These are phyloP conservation scores for Mormyrus lacerda DNA, from an alignment of 2,113 vertebrate species.

Conservation along the genomic window DNA sequence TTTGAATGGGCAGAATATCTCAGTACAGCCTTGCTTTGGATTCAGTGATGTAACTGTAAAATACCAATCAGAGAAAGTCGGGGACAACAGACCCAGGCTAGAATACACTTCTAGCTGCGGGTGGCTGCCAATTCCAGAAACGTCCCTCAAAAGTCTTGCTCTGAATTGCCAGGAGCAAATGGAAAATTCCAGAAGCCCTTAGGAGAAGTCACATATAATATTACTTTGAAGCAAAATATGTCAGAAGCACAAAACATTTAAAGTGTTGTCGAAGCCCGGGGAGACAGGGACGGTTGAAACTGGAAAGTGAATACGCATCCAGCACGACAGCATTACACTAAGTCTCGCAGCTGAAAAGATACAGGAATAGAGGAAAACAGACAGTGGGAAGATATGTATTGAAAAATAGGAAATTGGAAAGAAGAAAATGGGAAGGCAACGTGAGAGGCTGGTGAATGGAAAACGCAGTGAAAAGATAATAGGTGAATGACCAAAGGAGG, in stretches of 20 bases:
- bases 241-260: neutral
- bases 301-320: neutral
- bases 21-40: constrained; percentile 7
- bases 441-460: neutral
- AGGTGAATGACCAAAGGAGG: neutral
- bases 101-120: neutral
- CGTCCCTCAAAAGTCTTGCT: neutral
- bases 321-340: neutral
- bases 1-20: neutral
- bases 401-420: neutral
- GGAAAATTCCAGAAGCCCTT: neutral
- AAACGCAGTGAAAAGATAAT: neutral
- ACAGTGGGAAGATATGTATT: constrained; percentile 26
- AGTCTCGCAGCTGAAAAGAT: neutral
- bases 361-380: constrained; percentile 10
- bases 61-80: neutral
- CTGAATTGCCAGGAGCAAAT: neutral
- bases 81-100: neutral
- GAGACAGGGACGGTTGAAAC: neutral
- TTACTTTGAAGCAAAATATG: neutral
- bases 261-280: neutral
- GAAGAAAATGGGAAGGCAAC: neutral
- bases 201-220: neutral
- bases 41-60: neutral
- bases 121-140: neutral